phyloP scores from a whole-genome alignment of 2,888 invertebrate genomes.

The Protodeltote pygarga region DNA sequence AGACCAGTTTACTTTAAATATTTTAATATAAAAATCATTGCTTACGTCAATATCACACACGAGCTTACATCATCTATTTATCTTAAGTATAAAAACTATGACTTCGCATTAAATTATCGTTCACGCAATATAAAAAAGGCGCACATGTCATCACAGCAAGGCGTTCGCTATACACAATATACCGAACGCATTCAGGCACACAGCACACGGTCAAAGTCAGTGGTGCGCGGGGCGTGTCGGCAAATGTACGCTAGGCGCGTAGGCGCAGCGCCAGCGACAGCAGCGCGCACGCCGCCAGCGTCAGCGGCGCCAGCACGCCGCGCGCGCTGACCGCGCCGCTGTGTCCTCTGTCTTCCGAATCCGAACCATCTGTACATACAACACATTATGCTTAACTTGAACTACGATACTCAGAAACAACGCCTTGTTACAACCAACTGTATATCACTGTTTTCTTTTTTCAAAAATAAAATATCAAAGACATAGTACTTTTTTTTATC shows the following conservation, averaged over 20 bases:
- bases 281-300: constrained; percentile 34
- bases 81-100: constrained; percentile 87
- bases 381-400: constrained; percentile 41
- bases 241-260: constrained; percentile 43
- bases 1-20: constrained; percentile 69
- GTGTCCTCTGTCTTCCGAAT: constrained; percentile 55
- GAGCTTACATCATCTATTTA: constrained; percentile 87
- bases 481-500: no score
- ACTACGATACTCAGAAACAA: constrained; percentile 8
- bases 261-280: constrained; percentile 39
- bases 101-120: constrained; percentile 85
- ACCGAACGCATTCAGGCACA: constrained; percentile 75
- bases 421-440: constrained; percentile 4
- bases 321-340: constrained; percentile 43
- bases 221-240: constrained; percentile 62
- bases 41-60: constrained; percentile 87
- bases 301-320: constrained; percentile 31
- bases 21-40: constrained; percentile 83
- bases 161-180: constrained; percentile 81
- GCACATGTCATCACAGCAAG: constrained; percentile 78
- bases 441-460: no score
- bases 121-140: constrained; percentile 79
- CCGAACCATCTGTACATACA: constrained; percentile 57
- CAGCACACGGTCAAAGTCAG: constrained; percentile 79
- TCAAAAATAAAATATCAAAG: no score